A percentile compares a stretch with the other conserved stretches of the same genome.
These are phyloP conservation scores for Hoplostethus mediterraneus DNA, from an alignment of 2,797 vertebrate genomes.

Conservation along the genomic window DNA sequence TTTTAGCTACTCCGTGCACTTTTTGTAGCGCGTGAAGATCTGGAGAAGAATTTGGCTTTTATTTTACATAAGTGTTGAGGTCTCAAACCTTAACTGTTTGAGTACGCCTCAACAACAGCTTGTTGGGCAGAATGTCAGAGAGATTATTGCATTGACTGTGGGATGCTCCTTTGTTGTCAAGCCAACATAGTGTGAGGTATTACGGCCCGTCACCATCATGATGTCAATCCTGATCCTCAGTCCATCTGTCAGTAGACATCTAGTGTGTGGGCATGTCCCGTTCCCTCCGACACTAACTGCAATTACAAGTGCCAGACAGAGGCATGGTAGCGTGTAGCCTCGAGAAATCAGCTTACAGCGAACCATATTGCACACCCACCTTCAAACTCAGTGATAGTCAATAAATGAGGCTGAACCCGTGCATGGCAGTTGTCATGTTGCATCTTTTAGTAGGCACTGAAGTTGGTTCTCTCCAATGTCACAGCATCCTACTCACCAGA, in stretches of 20 bases:
- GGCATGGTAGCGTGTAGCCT: constrained; percentile 52
- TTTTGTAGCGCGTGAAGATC: not conserved
- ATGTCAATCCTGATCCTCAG: constrained; percentile 71
- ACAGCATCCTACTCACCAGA: not conserved
- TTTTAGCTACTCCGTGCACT: not conserved
- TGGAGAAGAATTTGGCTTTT: constrained; percentile 2
- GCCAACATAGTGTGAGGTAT: constrained; percentile 76
- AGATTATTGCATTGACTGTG: constrained; percentile 66
- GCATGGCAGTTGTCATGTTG: constrained; percentile 28
- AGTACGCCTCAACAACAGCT: constrained; percentile 70
- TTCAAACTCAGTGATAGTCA: constrained; percentile 43
- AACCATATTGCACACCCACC: constrained; percentile 46
- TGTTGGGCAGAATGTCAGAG: constrained; percentile 72
- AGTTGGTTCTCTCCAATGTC: constrained; percentile 9
- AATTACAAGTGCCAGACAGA: constrained; percentile 75
- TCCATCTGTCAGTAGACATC: constrained; percentile 82
- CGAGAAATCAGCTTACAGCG: constrained; percentile 57
- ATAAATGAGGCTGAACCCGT: constrained; percentile 63
- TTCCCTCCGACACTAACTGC: constrained; percentile 68
- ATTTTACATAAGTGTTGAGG: constrained; percentile 24
- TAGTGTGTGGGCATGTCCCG: constrained; percentile 67
- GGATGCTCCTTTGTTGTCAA: constrained; percentile 79
- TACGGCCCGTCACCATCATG: constrained; percentile 74
- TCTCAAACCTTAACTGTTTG: constrained; percentile 56
- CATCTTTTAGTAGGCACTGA: constrained; percentile 8